Percentiles rank a stretch among this genome's conserved stretches.
phyloP scores from a whole-genome alignment of 2,888 invertebrate species.

The Norana najaformis region DNA sequence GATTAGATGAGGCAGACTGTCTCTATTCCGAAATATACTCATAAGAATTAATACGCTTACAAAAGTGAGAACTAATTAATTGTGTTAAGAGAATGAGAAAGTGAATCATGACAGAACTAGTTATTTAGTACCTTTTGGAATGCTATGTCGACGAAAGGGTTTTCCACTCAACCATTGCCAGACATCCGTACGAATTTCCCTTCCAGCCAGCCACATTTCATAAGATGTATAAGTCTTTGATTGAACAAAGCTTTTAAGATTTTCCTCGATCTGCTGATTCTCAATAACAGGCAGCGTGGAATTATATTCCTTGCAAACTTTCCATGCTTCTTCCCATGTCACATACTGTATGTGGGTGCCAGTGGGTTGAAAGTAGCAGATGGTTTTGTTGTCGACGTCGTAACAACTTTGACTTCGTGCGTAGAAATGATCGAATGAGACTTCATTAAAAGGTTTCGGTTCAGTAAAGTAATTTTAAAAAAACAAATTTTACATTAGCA shows the following conservation, averaged over 20 bases:
- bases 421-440: neutral
- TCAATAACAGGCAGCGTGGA: neutral
- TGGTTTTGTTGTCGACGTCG: neutral
- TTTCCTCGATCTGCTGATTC: neutral
- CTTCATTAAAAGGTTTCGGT: neutral
- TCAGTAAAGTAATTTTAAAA: neutral
- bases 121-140: neutral
- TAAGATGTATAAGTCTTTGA: neutral
- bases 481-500: neutral
- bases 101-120: too few species aligned
- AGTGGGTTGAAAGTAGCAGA: neutral
- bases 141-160: neutral
- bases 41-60: too few species aligned
- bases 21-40: too few species aligned
- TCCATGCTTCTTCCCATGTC: neutral
- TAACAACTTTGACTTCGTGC: neutral
- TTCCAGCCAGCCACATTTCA: neutral
- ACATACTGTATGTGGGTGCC: neutral
- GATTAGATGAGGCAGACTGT: too few species aligned
- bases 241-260: neutral
- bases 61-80: too few species aligned
- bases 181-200: neutral
- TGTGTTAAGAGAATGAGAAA: too few species aligned
- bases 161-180: neutral
- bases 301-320: neutral